Conservation (phyloP, 2,113 vertebrate genomes). For the Cephalopholis sonnerati region DNA sequence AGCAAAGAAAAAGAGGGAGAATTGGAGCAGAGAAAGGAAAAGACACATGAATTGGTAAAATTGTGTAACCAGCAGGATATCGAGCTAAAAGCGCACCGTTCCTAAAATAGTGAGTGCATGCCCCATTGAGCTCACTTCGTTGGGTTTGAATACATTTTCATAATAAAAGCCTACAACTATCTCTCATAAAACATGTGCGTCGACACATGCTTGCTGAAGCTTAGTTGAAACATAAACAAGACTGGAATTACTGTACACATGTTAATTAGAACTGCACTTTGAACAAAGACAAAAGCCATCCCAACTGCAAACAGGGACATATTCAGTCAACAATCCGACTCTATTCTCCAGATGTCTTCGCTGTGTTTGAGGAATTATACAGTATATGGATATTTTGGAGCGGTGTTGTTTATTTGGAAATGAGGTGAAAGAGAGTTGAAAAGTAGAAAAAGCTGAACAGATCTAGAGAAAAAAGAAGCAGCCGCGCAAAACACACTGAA, state of each 20-base stretch:
- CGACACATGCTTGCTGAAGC: background rate
- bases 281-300: conserved; percentile 31
- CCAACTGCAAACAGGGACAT: conserved; percentile 39
- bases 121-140: conserved; percentile 21
- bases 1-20: conserved; percentile 13
- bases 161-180: background rate
- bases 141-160: conserved; percentile 19
- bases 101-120: conserved; percentile 42
- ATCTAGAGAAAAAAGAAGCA: background rate
- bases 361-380: conserved; percentile 42
- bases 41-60: conserved; percentile 65
- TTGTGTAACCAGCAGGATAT: conserved; percentile 56
- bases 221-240: conserved; percentile 40
- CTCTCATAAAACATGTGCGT: background rate
- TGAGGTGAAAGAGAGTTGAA: background rate
- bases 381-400: conserved; percentile 46
- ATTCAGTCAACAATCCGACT: conserved; percentile 50
- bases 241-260: conserved; percentile 33
- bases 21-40: conserved; percentile 40
- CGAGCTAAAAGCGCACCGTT: conserved; percentile 50
- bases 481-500: background rate
- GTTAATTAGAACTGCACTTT: conserved; percentile 42
- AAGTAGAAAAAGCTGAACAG: background rate
- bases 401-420: conserved; percentile 33
- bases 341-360: conserved; percentile 42